Evolutionary conservation across 2,113 vertebrate species (phyloP).

Genomic region (Gobio gobio): DNA sequence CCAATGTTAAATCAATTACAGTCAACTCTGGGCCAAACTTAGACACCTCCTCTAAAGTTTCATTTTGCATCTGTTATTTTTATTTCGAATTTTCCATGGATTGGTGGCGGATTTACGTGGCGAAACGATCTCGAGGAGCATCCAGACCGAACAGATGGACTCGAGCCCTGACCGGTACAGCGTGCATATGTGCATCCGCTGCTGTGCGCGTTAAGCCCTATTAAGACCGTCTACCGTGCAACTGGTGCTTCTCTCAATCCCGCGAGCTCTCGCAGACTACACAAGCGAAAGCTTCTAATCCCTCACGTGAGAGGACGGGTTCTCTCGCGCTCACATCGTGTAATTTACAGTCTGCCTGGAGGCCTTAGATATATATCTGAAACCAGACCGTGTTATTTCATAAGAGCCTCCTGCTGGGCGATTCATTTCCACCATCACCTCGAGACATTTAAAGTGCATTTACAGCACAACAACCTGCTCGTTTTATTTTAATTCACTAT

Average conservation of each 20-base stretch:
- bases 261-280: conserved; percentile 54
- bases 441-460: not conserved
- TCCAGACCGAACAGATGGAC: conserved; percentile 78
- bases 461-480: not conserved
- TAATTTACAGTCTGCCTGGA: conserved; percentile 42
- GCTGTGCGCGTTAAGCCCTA: conserved; percentile 67
- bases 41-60: conserved; percentile 39
- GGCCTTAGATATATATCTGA: conserved; percentile 17
- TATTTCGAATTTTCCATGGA: conserved; percentile 31
- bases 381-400: conserved; percentile 28
- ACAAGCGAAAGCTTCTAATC: conserved; percentile 52
- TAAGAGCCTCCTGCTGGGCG: conserved; percentile 24
- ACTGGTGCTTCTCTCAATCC: conserved; percentile 71
- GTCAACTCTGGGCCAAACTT: conserved; percentile 29
- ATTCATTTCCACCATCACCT: not conserved
- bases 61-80: conserved; percentile 59
- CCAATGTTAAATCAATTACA: conserved; percentile 55
- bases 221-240: conserved; percentile 74
- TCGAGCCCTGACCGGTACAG: conserved; percentile 73
- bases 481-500: not conserved
- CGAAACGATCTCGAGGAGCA: conserved; percentile 43
- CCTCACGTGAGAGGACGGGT: conserved; percentile 50
- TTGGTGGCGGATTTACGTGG: conserved; percentile 41
- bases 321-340: conserved; percentile 54
- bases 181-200: conserved; percentile 76